phyloP scores from a whole-genome alignment of 1,140 invertebrate species.

The Thalassaphorura encarpata region DNA sequence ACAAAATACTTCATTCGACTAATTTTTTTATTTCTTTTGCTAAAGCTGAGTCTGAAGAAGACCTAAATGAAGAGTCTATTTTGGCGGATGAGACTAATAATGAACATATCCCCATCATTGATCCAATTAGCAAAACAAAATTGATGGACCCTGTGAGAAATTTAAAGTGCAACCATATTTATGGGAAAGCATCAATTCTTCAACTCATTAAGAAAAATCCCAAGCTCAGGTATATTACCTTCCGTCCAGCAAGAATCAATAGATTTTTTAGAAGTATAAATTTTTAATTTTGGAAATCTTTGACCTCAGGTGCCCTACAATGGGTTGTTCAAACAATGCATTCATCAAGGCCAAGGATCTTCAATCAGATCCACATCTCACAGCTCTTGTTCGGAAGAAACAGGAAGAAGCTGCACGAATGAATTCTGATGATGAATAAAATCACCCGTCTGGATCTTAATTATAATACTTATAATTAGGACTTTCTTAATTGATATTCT shows the following conservation, averaged over 20 bases:
- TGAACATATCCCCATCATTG: conserved; percentile 10
- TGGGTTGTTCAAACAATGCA: conserved; percentile 2
- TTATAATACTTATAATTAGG: no score
- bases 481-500: no score
- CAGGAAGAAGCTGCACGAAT: background rate
- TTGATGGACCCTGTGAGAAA: conserved; percentile 13
- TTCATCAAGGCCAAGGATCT: background rate
- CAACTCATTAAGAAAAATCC: conserved; percentile 11
- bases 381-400: background rate
- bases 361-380: background rate
- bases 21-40: background rate
- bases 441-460: no score
- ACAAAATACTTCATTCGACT: no score
- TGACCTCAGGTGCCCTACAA: conserved; percentile 2
- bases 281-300: no score
- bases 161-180: conserved; percentile 13
- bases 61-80: background rate
- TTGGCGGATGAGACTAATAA: conserved; percentile 1
- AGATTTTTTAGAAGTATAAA: no score
- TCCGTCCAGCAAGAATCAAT: background rate
- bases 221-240: background rate
- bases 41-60: background rate
- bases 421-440: background rate
- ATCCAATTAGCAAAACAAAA: conserved; percentile 15
- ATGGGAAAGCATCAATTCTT: conserved; percentile 16